Percentiles rank a stretch among this genome's conserved stretches.
Conservation (phyloP, 2,797 vertebrate genomes). For the Monodelphis domestica region DNA sequence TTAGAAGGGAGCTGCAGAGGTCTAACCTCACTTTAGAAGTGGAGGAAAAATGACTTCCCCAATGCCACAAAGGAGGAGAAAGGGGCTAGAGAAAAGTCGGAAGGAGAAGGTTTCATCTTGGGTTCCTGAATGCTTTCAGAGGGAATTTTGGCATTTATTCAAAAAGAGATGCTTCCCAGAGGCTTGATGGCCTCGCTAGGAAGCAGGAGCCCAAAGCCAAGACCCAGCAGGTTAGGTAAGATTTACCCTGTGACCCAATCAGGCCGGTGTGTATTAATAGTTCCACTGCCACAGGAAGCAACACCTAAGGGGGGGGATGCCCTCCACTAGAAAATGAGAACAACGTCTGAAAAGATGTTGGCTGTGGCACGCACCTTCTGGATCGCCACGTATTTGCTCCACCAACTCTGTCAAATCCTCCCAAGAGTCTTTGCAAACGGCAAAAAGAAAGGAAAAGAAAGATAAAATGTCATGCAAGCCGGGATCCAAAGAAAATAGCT, state of each 20-base stretch:
- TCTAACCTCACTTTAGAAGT: neutral
- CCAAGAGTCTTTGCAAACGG: slow-evolving; percentile 95
- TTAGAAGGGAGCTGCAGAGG: neutral
- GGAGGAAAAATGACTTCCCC: neutral
- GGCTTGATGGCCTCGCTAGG: slow-evolving; percentile 28
- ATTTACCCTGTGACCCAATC: slow-evolving; percentile 9
- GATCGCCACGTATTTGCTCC: slow-evolving; percentile 93
- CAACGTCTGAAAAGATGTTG: slow-evolving; percentile 83
- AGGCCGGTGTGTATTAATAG: slow-evolving; percentile 4
- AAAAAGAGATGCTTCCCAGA: slow-evolving; percentile 14
- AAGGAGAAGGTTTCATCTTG: neutral
- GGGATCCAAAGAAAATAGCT: slow-evolving; percentile 83
- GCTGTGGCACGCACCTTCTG: slow-evolving; percentile 92
- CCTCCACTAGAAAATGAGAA: slow-evolving; percentile 63
- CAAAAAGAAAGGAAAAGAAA: slow-evolving; percentile 90
- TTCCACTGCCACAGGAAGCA: slow-evolving; percentile 56
- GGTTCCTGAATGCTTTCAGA: slow-evolving; percentile 27
- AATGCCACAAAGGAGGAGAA: slow-evolving; percentile 39
- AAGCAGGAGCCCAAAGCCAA: slow-evolving; percentile 36
- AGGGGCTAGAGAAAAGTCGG: slow-evolving; percentile 44
- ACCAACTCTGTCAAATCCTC: slow-evolving; percentile 96
- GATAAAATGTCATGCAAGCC: slow-evolving; percentile 90
- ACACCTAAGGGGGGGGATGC: slow-evolving; percentile 50
- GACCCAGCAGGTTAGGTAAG: neutral
- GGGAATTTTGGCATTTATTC: slow-evolving; percentile 23